Base-by-base conservation (phyloP, 2,113 vertebrate species). In the Engystomops pustulosus region DNA sequence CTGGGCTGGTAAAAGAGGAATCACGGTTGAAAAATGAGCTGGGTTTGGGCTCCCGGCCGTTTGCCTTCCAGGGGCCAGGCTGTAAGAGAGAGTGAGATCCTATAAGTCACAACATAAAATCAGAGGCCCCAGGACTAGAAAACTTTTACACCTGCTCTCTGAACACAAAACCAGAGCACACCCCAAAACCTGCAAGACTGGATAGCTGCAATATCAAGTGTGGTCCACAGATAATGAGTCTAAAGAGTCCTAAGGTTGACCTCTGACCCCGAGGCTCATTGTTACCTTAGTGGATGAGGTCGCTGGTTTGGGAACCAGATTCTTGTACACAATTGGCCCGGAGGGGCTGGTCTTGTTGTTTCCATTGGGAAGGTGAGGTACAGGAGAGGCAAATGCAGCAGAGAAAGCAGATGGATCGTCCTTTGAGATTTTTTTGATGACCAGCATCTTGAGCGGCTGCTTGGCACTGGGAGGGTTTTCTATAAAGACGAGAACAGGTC, bases 381-480 rank as follows among this genome's bases (percentile, higher is more conserved):
- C 94, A 82, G 96, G 92, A 87, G 93, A 96, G 85, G 96, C 96
- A 86, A 99, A 99, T 85, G 97, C 96, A 87, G 97, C 97, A 83
- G 96, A 98, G 92, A 99, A 99, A 86, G 97, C 95, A 6, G 95
- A 92, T 91, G 97, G 92, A 92, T 99, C 98, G 90, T 99, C 98
- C 95, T 97, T 99, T 89, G 97, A 98, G 94, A 98, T 90, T 92
- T 99, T 99, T 94, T 99, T 99, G 95, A 99, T 99, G 90, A 99
- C 97, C 95, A 98, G 95, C 97, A 99, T 98, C 94, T 99, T 99
- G 86, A 96, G 97, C 89, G 96, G 92, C 93, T 97, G 97, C 94
- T 99, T 99, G 94, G 97, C 96, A 95, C 95, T 97, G 82, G 97
- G 97, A 87, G 97, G 98, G 72, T 99, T 99, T 95, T 99, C 98